A percentile compares a stretch with the other conserved stretches of the same genome.
phyloP scores from a whole-genome alignment of 2,888 invertebrate genomes.

The Cinara cedri region DNA sequence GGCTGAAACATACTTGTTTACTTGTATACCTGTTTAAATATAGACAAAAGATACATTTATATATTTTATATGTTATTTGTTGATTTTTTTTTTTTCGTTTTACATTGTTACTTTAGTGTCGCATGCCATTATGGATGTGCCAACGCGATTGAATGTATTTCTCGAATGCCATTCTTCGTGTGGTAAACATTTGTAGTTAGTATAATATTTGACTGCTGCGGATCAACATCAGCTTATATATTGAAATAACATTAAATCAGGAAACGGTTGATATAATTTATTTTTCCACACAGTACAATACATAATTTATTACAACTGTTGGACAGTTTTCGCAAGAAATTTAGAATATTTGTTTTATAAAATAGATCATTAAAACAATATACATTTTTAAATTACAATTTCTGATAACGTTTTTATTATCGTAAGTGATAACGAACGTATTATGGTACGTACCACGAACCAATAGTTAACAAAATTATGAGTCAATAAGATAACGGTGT shows the following conservation, averaged over 20 bases:
- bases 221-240: constrained; percentile 8
- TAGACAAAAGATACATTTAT: too few relatives aligned
- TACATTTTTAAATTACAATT: not conserved
- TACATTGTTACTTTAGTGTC: constrained; percentile 31
- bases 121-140: constrained; percentile 26
- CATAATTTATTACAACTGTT: not conserved
- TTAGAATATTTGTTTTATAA: not conserved
- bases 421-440: constrained; percentile 13
- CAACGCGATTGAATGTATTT: not conserved
- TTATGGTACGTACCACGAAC: too few relatives aligned
- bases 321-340: not conserved
- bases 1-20: constrained; percentile 10
- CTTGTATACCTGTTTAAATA: not conserved
- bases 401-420: constrained; percentile 19
- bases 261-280: not conserved
- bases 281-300: not conserved
- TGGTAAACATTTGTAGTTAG: not conserved
- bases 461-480: too few relatives aligned
- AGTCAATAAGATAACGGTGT: too few relatives aligned
- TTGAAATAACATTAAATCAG: constrained; percentile 24
- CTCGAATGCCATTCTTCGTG: constrained; percentile 21
- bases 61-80: too few relatives aligned
- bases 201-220: constrained; percentile 37
- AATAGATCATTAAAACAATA: not conserved
- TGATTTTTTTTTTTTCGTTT: too few relatives aligned